Evolutionary conservation across 2,888 invertebrate species (phyloP).

Genomic region (Philonicus albiceps): DNA sequence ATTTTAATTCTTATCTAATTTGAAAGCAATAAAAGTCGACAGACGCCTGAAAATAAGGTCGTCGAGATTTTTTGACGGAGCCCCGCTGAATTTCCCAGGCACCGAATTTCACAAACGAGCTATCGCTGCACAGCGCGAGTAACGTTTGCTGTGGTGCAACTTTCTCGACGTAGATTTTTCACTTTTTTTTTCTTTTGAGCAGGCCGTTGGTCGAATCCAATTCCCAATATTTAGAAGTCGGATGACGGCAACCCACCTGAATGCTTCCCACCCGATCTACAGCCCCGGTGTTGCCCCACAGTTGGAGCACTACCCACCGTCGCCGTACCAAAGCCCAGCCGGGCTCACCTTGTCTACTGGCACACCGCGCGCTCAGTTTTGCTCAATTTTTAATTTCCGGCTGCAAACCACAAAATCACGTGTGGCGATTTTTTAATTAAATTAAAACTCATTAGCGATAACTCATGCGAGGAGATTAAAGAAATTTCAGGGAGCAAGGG

Average conservation of each 20-base stretch:
- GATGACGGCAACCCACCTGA: not conserved
- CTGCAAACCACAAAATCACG: conserved; percentile 50
- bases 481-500: conserved; percentile 43
- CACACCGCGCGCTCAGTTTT: conserved; percentile 11
- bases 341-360: not conserved
- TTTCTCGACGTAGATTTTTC: not conserved
- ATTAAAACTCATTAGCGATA: conserved; percentile 53
- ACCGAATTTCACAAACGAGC: not conserved
- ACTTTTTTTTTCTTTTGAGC: not conserved
- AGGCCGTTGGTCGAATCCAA: not conserved
- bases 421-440: conserved; percentile 52
- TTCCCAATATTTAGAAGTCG: not conserved
- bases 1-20: conserved; percentile 17
- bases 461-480: conserved; percentile 51
- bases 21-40: not conserved
- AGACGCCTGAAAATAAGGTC: not conserved
- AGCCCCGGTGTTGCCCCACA: not conserved
- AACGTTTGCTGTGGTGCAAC: not conserved
- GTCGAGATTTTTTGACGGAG: not conserved
- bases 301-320: not conserved
- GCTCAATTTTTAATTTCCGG: conserved; percentile 40
- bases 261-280: not conserved
- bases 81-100: not conserved
- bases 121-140: not conserved
- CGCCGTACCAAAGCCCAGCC: not conserved